phyloP scores from a whole-genome alignment of 2,888 invertebrate genomes.

The Ormyrus labotus region DNA sequence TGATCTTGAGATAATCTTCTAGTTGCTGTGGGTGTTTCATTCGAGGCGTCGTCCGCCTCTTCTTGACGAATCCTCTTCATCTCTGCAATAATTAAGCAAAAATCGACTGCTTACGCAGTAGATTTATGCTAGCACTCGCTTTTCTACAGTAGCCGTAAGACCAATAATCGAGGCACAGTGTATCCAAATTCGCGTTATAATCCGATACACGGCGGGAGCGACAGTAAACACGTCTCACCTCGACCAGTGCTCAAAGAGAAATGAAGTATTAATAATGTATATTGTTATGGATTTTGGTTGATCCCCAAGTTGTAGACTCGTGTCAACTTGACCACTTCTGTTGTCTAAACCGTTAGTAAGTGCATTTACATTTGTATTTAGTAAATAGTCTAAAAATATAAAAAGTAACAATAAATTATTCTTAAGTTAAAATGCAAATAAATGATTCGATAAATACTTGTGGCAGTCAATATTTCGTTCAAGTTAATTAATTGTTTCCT shows the following conservation, averaged over 20 bases:
- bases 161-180: no score
- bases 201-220: not conserved
- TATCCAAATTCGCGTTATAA: no score
- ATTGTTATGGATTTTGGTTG: slow-evolving; percentile 27
- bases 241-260: slow-evolving; percentile 17
- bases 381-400: slow-evolving; percentile 1
- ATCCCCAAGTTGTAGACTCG: not conserved
- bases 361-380: slow-evolving; percentile 1
- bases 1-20: no score
- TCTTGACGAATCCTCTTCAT: no score
- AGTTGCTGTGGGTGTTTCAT: no score
- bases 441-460: slow-evolving; percentile 27
- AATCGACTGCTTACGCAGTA: no score
- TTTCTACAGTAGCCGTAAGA: no score
- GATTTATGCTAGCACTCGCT: no score
- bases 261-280: slow-evolving; percentile 17
- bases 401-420: not conserved
- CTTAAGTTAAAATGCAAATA: not conserved
- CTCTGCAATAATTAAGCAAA: no score
- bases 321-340: not conserved
- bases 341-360: not conserved
- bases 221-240: slow-evolving; percentile 23
- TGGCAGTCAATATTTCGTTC: not conserved
- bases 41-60: no score
- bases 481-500: not conserved